phyloP scores from a whole-genome alignment of 1,140 invertebrate genomes.

The Anthonomus grandis region DNA sequence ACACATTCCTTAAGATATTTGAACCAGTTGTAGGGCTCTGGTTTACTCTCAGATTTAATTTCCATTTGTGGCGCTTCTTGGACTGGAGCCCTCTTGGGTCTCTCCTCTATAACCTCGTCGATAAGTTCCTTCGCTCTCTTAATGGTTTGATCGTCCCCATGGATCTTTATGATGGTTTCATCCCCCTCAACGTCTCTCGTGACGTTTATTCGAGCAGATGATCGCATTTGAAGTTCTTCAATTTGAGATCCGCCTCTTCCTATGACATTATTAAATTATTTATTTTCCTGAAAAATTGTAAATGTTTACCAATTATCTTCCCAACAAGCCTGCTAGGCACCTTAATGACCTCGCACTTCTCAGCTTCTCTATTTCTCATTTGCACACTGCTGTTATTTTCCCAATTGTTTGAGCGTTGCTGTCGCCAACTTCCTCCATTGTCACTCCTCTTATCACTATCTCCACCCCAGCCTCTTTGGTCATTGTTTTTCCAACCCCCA shows the following conservation, averaged over 20 bases:
- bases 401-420: background rate
- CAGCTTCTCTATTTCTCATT: background rate
- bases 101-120: constrained; percentile 44
- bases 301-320: constrained; percentile 21
- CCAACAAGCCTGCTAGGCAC: constrained; percentile 18
- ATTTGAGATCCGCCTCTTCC: constrained; percentile 74
- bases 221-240: constrained; percentile 64
- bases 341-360: constrained; percentile 16
- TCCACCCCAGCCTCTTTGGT: background rate
- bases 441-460: background rate
- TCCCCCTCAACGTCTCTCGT: constrained; percentile 46
- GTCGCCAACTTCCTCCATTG: background rate
- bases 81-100: background rate
- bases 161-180: constrained; percentile 53
- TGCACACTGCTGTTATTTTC: background rate
- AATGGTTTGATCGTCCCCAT: constrained; percentile 56
- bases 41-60: background rate
- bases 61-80: background rate
- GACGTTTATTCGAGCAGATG: constrained; percentile 54
- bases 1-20: constrained; percentile 27
- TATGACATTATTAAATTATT: constrained; percentile 1
- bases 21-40: constrained; percentile 20
- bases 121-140: constrained; percentile 50
- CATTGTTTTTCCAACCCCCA: background rate
- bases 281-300: background rate